Percentiles rank a stretch among this genome's conserved stretches.
Conservation (phyloP, 2,888 invertebrate species). For the Archaeoteleia sp. region DNA sequence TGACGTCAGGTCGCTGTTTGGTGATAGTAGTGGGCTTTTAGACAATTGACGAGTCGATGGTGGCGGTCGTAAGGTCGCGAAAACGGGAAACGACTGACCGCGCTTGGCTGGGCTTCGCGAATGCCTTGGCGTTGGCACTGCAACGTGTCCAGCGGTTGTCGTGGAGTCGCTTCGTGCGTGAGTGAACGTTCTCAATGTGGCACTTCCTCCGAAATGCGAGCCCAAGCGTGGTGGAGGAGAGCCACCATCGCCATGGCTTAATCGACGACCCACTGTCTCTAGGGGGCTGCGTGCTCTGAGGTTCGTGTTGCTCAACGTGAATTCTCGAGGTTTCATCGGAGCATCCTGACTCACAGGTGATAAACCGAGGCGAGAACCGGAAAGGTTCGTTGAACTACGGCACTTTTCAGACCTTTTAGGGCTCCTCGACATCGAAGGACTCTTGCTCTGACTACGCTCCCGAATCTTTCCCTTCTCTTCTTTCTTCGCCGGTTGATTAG, state of each 20-base stretch:
- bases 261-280: conserved; percentile 70
- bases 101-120: conserved; percentile 71
- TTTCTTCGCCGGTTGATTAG: conserved; percentile 54
- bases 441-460: conserved; percentile 70
- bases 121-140: conserved; percentile 64
- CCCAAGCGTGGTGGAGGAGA: conserved; percentile 69
- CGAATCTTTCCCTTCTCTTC: conserved; percentile 63
- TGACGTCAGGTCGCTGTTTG: conserved; percentile 69
- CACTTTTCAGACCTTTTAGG: conserved; percentile 69
- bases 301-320: conserved; percentile 72
- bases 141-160: conserved; percentile 52
- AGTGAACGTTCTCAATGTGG: conserved; percentile 63
- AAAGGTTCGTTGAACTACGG: conserved; percentile 69
- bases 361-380: conserved; percentile 66
- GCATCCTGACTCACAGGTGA: conserved; percentile 67
- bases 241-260: conserved; percentile 71
- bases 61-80: conserved; percentile 68
- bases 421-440: conserved; percentile 69
- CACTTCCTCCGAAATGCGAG: conserved; percentile 69
- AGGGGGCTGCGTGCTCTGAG: conserved; percentile 70
- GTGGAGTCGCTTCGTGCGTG: conserved; percentile 64
- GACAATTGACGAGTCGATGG: conserved; percentile 58
- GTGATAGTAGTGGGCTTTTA: conserved; percentile 69
- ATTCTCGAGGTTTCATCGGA: conserved; percentile 70
- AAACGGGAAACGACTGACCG: conserved; percentile 72